Evolutionary conservation across 1,140 invertebrate genomes (phyloP), one percentile per base, ranked within the genome.

Genomic region (Panagrolaimus sp.): DNA sequence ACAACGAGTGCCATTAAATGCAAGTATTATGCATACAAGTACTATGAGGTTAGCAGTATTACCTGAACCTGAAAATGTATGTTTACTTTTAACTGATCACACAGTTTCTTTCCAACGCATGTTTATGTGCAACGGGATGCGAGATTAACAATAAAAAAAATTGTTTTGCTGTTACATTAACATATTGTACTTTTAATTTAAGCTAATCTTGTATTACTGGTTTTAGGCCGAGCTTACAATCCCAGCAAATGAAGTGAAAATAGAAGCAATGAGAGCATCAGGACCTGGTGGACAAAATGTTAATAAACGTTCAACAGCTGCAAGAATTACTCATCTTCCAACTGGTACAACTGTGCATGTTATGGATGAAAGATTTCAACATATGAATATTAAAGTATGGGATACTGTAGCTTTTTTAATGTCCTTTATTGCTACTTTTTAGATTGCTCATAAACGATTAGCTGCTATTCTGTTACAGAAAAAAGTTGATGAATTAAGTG

Each of bases 281-380:
- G 96, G 95, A 3, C 89, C 92, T 1, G 96, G 96, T 1, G 96
- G 96, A 0, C 95, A 98, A 79, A 90, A 93, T 86, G 95, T 98
- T 0, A 98, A 99, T 79, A 96, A 88, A 63, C 95, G 92, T 0
- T 91, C 97, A 73, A 92, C 90, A 78, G 93, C 93, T 16, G 90
- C 97, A 0, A 87, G 95, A 69, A 88, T 98, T 61, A 88, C 87
- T 0, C 93, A 97, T 82, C 72, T 92, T 47, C 92, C 93, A 0
- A 89, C 90, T 8, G 80, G 79, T 9, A 80, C 79, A 25, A 63
- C 73, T 25, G 81, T 82, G 5, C 79, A 81, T 57, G 66, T 46
- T 16, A 81, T 80, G 75, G 81, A 82, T 44, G 80, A 82, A 48
- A 63, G 80, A 16, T 81, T 78, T 71, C 76, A 81, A 20, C 71